These are phyloP conservation scores for Ornithoptera priamus DNA, from an alignment of 2,888 invertebrate species.

Conservation along the genomic window DNA sequence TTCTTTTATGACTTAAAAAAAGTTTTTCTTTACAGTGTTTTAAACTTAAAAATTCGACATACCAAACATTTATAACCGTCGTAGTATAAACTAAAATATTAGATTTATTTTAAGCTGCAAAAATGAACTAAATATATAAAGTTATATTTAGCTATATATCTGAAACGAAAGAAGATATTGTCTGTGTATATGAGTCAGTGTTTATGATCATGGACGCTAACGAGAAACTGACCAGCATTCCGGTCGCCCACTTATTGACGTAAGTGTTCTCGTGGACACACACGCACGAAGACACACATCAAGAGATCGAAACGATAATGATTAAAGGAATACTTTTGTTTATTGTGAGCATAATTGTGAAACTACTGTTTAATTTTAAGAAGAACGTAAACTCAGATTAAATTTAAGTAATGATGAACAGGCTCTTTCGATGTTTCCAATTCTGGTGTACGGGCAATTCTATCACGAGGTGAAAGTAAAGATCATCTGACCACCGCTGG, in stretches of 20 bases:
- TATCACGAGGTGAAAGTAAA: too few species aligned
- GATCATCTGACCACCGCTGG: too few species aligned
- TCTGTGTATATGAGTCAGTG: conserved; percentile 42
- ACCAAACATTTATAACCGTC: not conserved
- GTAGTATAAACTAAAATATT: not conserved
- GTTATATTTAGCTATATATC: not conserved
- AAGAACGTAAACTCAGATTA: too few species aligned
- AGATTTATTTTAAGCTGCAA: not conserved
- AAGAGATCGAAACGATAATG: not conserved
- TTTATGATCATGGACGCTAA: conserved; percentile 45
- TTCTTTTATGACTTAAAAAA: not conserved
- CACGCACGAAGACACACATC: not conserved
- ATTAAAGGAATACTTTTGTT: conserved; percentile 4
- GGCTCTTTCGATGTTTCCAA: too few species aligned
- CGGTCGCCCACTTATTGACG: conserved; percentile 50
- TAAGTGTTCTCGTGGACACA: conserved; percentile 29
- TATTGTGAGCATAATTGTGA: not conserved
- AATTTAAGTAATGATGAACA: too few species aligned
- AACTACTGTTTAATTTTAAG: too few species aligned
- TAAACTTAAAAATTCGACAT: not conserved
- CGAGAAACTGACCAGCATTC: conserved; percentile 39
- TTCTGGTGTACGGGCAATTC: too few species aligned
- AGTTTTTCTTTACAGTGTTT: not conserved
- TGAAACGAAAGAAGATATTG: conserved; percentile 12
- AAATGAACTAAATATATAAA: not conserved